These are phyloP conservation scores for Neocloeon triangulifer DNA, from an alignment of 1,140 invertebrate genomes.

Conservation along the genomic window DNA sequence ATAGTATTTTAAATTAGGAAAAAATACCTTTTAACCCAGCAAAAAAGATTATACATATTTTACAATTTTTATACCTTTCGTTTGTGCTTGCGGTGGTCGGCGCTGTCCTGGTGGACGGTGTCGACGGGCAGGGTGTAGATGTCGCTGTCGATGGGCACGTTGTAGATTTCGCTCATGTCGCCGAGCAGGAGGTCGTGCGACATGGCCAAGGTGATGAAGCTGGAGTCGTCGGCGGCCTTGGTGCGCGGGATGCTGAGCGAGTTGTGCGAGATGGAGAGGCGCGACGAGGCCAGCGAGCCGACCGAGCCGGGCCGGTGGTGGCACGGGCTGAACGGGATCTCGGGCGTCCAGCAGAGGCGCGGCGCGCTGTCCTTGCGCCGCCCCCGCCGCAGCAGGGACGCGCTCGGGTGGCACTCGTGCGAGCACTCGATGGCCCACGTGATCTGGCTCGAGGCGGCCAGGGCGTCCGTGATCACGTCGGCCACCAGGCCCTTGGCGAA, in stretches of 20 bases:
- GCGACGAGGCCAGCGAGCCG: slow-evolving; percentile 42
- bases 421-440: slow-evolving; percentile 16
- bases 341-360: slow-evolving; percentile 32
- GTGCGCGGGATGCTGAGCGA: slow-evolving; percentile 45
- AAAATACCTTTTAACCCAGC: no score
- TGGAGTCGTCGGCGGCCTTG: slow-evolving; percentile 50
- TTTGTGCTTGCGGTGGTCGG: slow-evolving; percentile 17
- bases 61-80: no score
- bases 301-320: slow-evolving; percentile 42
- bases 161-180: slow-evolving; percentile 61
- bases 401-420: slow-evolving; percentile 15
- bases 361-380: slow-evolving; percentile 7
- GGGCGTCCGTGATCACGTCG: slow-evolving; percentile 13
- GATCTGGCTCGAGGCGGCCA: slow-evolving; percentile 9
- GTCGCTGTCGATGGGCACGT: slow-evolving; percentile 64
- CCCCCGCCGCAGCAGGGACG: slow-evolving; percentile 1
- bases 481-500: slow-evolving; percentile 8
- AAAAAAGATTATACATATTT: no score
- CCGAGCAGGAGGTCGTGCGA: slow-evolving; percentile 51
- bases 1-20: no score
- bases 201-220: slow-evolving; percentile 65
- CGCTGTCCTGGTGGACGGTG: slow-evolving; percentile 28
- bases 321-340: slow-evolving; percentile 34
- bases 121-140: slow-evolving; percentile 68
- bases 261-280: slow-evolving; percentile 57